Percentiles rank a stretch among this genome's conserved stretches.
These are phyloP conservation scores for Prunella himalayana DNA, from an alignment of 2,113 vertebrate genomes.

Conservation along the genomic window DNA sequence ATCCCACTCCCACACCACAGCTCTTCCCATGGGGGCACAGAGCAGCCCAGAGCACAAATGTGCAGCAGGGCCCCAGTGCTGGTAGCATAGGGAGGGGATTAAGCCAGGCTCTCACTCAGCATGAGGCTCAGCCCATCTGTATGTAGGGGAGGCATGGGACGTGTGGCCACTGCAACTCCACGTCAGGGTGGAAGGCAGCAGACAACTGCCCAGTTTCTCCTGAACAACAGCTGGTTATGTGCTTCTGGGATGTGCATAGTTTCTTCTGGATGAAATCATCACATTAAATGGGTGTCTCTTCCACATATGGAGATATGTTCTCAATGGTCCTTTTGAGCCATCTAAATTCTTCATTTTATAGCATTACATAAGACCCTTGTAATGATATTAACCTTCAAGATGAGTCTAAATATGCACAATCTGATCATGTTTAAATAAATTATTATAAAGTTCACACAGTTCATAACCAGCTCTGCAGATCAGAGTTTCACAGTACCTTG, in stretches of 20 bases:
- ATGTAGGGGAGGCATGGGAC: not conserved
- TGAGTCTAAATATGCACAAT: not conserved
- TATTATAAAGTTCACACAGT: not conserved
- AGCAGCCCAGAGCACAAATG: not conserved
- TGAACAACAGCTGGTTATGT: slow-evolving; percentile 26
- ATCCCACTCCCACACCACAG: too few species aligned
- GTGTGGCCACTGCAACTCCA: not conserved
- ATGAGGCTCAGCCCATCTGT: not conserved
- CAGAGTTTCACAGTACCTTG: not conserved
- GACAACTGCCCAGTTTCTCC: not conserved
- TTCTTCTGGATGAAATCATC: slow-evolving; percentile 37
- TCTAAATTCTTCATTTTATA: slow-evolving; percentile 38
- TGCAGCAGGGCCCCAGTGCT: not conserved
- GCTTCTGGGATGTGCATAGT: slow-evolving; percentile 1
- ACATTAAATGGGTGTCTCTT: not conserved
- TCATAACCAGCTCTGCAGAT: not conserved
- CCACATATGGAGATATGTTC: slow-evolving; percentile 13
- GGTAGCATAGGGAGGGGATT: not conserved
- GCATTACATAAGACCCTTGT: slow-evolving; percentile 28
- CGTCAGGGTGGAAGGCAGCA: not conserved
- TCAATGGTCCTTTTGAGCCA: slow-evolving; percentile 33
- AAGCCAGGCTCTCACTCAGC: not conserved
- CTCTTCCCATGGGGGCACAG: not conserved
- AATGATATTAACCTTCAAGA: slow-evolving; percentile 29
- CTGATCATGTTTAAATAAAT: slow-evolving; percentile 7